Conservation (phyloP, 2,797 vertebrate species). For the Momotus momota region DNA sequence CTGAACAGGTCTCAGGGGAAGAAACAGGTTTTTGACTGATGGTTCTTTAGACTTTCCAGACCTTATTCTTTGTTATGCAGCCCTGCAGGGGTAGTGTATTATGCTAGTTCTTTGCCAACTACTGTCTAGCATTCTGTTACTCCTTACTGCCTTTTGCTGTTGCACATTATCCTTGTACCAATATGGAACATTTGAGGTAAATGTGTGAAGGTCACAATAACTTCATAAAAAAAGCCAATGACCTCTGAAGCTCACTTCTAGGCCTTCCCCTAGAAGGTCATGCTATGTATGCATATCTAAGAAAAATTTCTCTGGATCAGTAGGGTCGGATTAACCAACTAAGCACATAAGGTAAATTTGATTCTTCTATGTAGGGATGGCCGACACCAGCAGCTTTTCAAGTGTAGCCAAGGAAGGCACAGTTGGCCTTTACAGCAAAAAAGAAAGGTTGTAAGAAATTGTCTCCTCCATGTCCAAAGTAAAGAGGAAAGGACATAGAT, state of each 20-base stretch:
- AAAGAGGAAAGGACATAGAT: not conserved
- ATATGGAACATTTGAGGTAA: not conserved
- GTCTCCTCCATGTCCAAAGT: not conserved
- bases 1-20: not conserved
- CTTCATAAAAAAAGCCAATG: not conserved
- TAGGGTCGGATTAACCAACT: not conserved
- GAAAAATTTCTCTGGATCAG: not conserved
- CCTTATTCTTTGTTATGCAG: not conserved
- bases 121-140: not conserved
- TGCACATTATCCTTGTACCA: not conserved
- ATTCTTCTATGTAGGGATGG: not conserved
- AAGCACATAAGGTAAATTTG: not conserved
- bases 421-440: not conserved
- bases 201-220: not conserved
- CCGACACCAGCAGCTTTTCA: not conserved
- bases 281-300: fast-evolving
- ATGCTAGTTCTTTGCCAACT: not conserved
- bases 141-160: not conserved
- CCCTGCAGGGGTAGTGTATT: not conserved
- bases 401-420: not conserved
- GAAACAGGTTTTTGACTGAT: not conserved
- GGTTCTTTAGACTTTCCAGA: not conserved
- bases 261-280: not conserved
- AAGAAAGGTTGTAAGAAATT: not conserved
- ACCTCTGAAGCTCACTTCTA: not conserved